These are phyloP conservation scores for Dromius quadrimaculatus DNA, from an alignment of 2,888 invertebrate species.

Conservation along the genomic window DNA sequence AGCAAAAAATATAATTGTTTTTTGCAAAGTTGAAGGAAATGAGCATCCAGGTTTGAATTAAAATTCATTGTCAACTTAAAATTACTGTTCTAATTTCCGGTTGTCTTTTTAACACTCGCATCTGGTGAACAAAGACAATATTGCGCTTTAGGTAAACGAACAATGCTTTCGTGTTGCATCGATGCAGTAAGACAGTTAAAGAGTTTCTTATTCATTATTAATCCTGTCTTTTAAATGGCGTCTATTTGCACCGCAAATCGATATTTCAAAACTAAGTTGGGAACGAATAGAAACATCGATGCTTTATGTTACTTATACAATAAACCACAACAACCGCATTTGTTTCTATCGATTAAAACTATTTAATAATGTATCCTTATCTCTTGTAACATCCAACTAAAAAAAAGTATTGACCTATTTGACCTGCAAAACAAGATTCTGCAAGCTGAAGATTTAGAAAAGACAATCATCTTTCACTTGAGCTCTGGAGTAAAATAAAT, in stretches of 20 bases:
- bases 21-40: neutral
- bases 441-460: no score
- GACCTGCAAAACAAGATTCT: no score
- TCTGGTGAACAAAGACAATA: slow-evolving; percentile 1
- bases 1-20: slow-evolving; percentile 1
- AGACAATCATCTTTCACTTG: no score
- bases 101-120: slow-evolving; percentile 3
- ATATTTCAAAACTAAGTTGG: neutral
- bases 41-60: neutral
- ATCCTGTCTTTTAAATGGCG: neutral
- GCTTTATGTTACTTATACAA: no score
- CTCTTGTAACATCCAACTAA: no score
- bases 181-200: slow-evolving; percentile 22
- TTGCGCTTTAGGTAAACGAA: neutral
- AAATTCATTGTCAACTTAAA: slow-evolving; percentile 28
- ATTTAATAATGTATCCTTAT: no score
- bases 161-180: slow-evolving; percentile 1
- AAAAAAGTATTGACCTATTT: no score
- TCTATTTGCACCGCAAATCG: neutral
- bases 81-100: slow-evolving; percentile 25
- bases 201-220: slow-evolving; percentile 13
- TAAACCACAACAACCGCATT: no score
- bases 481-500: no score
- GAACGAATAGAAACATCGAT: no score
- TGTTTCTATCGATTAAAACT: no score